Percentiles rank a stretch among this genome's conserved stretches.
Evolutionary conservation across 2,888 invertebrate species (phyloP).

Genomic region (Teleogryllus oceanicus): DNA sequence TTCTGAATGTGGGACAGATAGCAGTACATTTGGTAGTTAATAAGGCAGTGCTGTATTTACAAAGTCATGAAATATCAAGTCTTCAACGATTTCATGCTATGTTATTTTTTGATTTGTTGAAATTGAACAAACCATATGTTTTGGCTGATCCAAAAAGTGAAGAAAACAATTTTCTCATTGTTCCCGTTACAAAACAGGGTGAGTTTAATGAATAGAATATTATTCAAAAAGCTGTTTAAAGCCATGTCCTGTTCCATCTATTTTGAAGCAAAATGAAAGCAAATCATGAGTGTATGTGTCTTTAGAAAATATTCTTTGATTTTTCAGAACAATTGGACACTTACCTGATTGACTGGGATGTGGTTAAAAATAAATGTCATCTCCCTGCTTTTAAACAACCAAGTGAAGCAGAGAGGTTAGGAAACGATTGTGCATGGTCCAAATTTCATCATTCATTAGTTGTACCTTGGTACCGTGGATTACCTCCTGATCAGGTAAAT

Average conservation of each 20-base stretch:
- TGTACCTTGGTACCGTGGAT: constrained; percentile 71
- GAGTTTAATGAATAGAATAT: background rate
- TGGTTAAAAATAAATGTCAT: constrained; percentile 51
- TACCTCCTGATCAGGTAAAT: constrained; percentile 27
- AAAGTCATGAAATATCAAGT: constrained; percentile 51
- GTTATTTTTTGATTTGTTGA: constrained; percentile 69
- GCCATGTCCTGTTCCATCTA: background rate
- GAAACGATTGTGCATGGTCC: constrained; percentile 50
- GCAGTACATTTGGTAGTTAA: constrained; percentile 54
- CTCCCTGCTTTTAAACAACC: constrained; percentile 41
- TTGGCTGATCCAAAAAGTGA: constrained; percentile 53
- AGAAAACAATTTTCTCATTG: constrained; percentile 51
- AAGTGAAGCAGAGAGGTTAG: constrained; percentile 51
- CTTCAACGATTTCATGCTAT: constrained; percentile 66
- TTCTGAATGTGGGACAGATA: constrained; percentile 62
- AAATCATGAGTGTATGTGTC: background rate
- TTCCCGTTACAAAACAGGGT: constrained; percentile 41
- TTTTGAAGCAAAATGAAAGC: background rate
- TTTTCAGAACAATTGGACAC: background rate
- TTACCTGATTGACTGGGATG: constrained; percentile 59
- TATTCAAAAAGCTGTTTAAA: background rate
- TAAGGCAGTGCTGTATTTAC: constrained; percentile 49
- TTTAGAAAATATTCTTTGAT: background rate
- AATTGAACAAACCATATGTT: constrained; percentile 60
- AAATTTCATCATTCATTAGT: constrained; percentile 72